Base-by-base conservation (phyloP, 2,888 invertebrate genomes). In the Drosophila pseudotalamancana region DNA sequence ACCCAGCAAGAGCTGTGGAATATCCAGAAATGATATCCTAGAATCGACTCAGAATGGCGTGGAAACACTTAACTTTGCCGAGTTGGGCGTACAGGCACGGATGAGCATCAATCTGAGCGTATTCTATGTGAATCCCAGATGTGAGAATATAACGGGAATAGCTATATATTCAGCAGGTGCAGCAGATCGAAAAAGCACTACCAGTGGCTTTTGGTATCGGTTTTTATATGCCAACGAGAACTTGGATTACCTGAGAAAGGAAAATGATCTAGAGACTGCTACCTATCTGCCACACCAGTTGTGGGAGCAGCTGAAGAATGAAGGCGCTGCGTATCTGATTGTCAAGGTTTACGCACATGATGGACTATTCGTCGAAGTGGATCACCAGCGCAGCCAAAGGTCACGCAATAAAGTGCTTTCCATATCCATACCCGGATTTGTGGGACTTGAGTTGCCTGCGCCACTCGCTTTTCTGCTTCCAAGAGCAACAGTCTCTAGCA, bases 351-450 rank as follows among this genome's bases (percentile, higher is more conserved):
- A 92, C 81, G 91, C 92, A 35, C 92, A 93, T 75, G 93, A 93
- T 74, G 91, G 91, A 0, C 91, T 94, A 31, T 94, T 94, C 86
- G 93, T 93, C 89, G 93, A 93, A 75, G 57, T 92, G 12, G 82
- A 88, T 27, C 56, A 75, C 18, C 80, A 89, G 23, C 87, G 89
- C 5, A 88, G 89, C 34, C 69, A 77, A 66, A 67, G 77, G 51
- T 76, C 87, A 9, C 72, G 75, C 32, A 93, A 94, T 76, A 92
- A 92, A 48, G 92, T 95, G 42, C 89, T 95, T 5, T 94, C 94
- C 49, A 90, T 95, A 11, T 92, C 93, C 0, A 92, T 95, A 68
- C 94, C 94, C 0, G 94, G 93, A 1, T 93, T 90, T 49, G 23
- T 6, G 85, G 82, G 37, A 70, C 90, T 91, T 3, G 92, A 92